Evolutionary conservation across 2,888 invertebrate genomes (phyloP).

Genomic region (Plusia festucae): DNA sequence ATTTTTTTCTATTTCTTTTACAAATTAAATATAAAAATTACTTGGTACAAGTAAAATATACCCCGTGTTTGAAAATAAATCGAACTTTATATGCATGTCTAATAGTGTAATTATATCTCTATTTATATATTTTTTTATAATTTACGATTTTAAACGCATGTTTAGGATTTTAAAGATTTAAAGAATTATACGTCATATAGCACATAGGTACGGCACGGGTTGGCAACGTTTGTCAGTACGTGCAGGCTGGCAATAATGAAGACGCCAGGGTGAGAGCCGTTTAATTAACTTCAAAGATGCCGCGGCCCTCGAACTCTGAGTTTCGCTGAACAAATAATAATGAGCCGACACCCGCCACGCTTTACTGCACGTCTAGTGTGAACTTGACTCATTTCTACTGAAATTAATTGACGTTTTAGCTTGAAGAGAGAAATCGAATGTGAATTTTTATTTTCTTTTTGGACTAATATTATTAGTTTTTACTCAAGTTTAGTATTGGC

Average conservation of each 20-base stretch:
- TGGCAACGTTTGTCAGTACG: conserved; percentile 49
- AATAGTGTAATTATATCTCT: no score
- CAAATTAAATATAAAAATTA: no score
- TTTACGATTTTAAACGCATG: background rate
- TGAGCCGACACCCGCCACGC: conserved; percentile 63
- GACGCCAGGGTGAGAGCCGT: conserved; percentile 76
- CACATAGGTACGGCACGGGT: conserved; percentile 32
- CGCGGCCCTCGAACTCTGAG: conserved; percentile 71
- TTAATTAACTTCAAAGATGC: conserved; percentile 84
- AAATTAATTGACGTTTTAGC: conserved; percentile 39
- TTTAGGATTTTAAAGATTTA: conserved; percentile 13
- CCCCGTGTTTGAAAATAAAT: no score
- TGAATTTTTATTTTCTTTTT: background rate
- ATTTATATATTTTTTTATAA: no score
- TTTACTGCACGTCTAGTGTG: conserved; percentile 50
- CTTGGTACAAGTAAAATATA: no score
- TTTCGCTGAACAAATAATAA: conserved; percentile 77
- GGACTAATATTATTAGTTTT: background rate
- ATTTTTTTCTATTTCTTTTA: no score
- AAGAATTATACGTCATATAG: conserved; percentile 22
- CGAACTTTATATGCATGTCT: no score
- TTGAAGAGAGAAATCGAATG: conserved; percentile 1
- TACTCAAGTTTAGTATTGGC: background rate
- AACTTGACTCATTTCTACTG: conserved; percentile 46
- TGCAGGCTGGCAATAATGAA: conserved; percentile 74